phyloP scores from a whole-genome alignment of 2,113 vertebrate genomes.

The Gobius niger region DNA sequence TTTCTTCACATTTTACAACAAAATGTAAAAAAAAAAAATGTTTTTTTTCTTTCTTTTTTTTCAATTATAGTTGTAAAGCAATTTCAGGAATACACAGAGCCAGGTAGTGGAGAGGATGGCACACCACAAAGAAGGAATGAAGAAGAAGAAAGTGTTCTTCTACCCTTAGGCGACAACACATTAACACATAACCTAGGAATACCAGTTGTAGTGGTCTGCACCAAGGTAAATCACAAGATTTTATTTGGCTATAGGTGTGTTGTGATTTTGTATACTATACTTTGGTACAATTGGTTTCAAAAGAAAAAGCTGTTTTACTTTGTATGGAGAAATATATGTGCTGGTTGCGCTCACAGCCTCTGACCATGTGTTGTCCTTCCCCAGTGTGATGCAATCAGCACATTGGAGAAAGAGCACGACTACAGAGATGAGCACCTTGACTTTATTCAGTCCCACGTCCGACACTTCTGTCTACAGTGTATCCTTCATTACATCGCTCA shows the following conservation, averaged over 20 bases:
- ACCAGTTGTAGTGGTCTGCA: constrained; percentile 95
- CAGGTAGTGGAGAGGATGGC: constrained; percentile 89
- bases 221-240: constrained; percentile 81
- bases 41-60: not conserved
- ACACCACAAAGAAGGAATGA: constrained; percentile 92
- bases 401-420: constrained; percentile 98
- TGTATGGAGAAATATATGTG: not conserved
- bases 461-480: constrained; percentile 96
- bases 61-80: constrained; percentile 87
- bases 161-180: constrained; percentile 93
- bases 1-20: not conserved
- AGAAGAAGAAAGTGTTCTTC: constrained; percentile 88
- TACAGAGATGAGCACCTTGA: constrained; percentile 98
- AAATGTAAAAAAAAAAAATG: too few relatives aligned
- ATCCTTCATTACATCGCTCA: constrained; percentile 80
- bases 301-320: not conserved
- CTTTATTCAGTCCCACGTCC: constrained; percentile 96
- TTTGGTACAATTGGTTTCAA: not conserved
- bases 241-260: not conserved
- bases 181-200: constrained; percentile 96
- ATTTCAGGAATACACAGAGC: constrained; percentile 96
- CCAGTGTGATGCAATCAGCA: constrained; percentile 95
- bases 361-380: constrained; percentile 31
- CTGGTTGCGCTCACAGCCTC: not conserved
- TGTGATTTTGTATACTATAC: too few relatives aligned